These are phyloP conservation scores for Lophochroa leadbeateri DNA, from an alignment of 2,113 vertebrate genomes.

Conservation along the genomic window DNA sequence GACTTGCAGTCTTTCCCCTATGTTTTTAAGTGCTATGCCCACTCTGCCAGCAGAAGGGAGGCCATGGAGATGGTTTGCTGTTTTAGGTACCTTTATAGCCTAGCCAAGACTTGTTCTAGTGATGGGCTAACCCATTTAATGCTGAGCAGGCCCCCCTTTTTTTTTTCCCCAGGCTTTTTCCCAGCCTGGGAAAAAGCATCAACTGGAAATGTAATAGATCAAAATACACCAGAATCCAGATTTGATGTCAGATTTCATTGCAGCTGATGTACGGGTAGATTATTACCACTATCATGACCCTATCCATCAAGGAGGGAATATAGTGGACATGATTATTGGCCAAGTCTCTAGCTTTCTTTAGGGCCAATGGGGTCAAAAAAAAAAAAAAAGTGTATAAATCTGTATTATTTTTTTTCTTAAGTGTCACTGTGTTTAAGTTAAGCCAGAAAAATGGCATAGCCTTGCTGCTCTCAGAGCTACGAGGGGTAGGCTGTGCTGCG, in stretches of 20 bases:
- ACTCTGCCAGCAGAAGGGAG: too few relatives aligned
- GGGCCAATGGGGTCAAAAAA: not conserved
- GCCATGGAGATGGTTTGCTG: not conserved
- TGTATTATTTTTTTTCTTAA: not conserved
- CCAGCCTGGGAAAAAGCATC: not conserved
- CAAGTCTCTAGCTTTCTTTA: not conserved
- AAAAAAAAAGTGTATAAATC: not conserved
- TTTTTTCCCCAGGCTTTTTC: too few relatives aligned
- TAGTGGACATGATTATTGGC: not conserved
- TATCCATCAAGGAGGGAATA: not conserved
- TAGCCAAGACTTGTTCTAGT: not conserved
- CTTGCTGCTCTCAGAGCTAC: not conserved
- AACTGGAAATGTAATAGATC: not conserved
- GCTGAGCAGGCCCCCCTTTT: not conserved
- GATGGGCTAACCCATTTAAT: not conserved
- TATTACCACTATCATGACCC: not conserved
- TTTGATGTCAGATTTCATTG: not conserved
- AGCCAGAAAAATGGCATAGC: not conserved
- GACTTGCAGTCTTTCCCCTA: too few relatives aligned
- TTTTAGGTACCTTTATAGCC: not conserved
- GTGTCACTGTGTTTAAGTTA: not conserved
- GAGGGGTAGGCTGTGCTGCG: not conserved
- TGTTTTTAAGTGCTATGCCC: too few relatives aligned
- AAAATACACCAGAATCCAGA: not conserved
- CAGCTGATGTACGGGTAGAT: not conserved